These are phyloP conservation scores for Taphrorychus bicolor DNA, from an alignment of 2,888 invertebrate species.

Conservation along the genomic window DNA sequence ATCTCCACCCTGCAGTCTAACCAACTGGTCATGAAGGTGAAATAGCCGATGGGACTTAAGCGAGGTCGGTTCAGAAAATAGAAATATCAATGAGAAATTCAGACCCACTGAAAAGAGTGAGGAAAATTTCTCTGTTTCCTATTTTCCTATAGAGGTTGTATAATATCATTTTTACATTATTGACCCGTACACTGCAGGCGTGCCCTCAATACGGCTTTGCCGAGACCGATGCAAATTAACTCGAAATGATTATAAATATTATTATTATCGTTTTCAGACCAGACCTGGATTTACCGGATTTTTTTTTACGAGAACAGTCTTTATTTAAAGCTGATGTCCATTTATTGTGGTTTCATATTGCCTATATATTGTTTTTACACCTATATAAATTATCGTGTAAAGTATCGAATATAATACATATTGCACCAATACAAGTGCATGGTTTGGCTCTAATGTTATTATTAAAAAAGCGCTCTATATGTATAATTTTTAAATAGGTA, in stretches of 20 bases:
- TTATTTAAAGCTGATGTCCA: not conserved
- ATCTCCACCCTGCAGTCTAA: not conserved
- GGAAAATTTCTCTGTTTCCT: not conserved
- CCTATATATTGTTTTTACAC: not conserved
- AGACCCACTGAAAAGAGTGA: not conserved
- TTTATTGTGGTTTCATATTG: not conserved
- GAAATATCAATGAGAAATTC: not conserved
- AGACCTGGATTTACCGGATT: constrained; percentile 33
- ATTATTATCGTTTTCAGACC: constrained; percentile 25
- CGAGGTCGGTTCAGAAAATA: not conserved
- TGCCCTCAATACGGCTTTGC: constrained; percentile 37
- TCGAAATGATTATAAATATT: constrained; percentile 15
- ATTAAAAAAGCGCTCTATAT: no score
- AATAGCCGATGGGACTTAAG: not conserved
- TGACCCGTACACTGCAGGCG: constrained; percentile 46
- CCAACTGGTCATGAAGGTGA: not conserved
- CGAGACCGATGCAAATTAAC: constrained; percentile 27
- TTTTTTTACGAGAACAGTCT: not conserved
- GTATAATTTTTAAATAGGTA: not conserved
- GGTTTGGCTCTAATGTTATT: no score
- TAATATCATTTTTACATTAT: constrained; percentile 36
- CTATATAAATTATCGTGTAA: not conserved
- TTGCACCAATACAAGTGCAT: no score
- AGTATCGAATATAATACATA: not conserved
- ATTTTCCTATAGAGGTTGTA: not conserved